Conservation (phyloP, 2,797 vertebrate genomes). For the Sibirionetta formosa region DNA sequence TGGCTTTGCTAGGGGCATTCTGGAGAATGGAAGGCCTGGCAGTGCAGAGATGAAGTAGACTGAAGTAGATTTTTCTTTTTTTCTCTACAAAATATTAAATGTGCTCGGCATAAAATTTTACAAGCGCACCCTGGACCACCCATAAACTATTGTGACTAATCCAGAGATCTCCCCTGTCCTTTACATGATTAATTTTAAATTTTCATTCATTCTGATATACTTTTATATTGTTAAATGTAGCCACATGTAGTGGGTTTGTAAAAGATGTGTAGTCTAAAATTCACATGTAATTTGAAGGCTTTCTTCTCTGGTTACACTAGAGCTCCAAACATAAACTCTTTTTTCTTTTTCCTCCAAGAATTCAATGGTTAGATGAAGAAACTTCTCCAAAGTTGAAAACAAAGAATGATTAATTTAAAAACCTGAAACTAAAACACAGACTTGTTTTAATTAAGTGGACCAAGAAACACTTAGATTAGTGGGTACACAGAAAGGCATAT, state of each 20-base stretch:
- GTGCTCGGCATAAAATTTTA: slow-evolving; percentile 33
- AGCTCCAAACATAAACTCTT: slow-evolving; percentile 7
- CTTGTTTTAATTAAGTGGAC: slow-evolving; percentile 27
- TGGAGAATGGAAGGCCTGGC: neutral
- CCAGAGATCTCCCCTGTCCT: neutral
- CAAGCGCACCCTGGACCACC: slow-evolving; percentile 21
- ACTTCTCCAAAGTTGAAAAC: slow-evolving; percentile 28
- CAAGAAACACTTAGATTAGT: neutral
- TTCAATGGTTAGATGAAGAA: slow-evolving; percentile 32
- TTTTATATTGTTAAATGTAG: slow-evolving; percentile 17
- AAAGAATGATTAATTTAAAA: slow-evolving; percentile 49
- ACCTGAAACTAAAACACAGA: neutral
- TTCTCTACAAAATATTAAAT: slow-evolving; percentile 11
- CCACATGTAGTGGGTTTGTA: neutral
- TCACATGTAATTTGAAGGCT: neutral
- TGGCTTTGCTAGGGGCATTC: neutral
- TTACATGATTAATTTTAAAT: neutral
- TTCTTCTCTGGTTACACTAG: slow-evolving; percentile 19
- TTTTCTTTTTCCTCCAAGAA: neutral
- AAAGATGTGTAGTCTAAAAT: neutral
- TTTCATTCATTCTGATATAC: neutral
- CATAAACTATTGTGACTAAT: slow-evolving; percentile 12
- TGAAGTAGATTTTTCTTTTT: neutral
- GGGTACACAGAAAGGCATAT: neutral
- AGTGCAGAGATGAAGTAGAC: slow-evolving; percentile 25